Evolutionary conservation across 2,797 vertebrate species (phyloP), one percentile per base, ranked within the genome.

Genomic region (Chloroceryle inda): DNA sequence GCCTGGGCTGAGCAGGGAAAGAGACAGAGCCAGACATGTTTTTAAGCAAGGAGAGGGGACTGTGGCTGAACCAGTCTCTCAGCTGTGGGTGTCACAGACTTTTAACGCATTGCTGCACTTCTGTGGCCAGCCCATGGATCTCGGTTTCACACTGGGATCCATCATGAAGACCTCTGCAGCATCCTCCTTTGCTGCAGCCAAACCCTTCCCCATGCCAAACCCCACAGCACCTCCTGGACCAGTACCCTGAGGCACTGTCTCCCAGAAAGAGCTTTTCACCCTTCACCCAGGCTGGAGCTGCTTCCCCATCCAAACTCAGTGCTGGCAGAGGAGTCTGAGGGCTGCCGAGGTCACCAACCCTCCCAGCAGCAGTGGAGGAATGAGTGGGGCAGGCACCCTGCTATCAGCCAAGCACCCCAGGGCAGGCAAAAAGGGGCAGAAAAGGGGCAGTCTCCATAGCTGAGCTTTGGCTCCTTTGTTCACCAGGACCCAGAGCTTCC

Each of bases 71-170:
- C 6, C 1, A 4, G n/a, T 37, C 15, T 38, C 22, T 75, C 68
- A 22, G 26, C 17, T 42, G 7, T 1, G 1, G 13, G 8, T 31
- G 44, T 53, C 63, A 13, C 0, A 2, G 47, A 16, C 10, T 17
- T 29, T 53, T 31, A 58, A n/a, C 4, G 14, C 13, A 10, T 3
- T 20, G 5, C 21, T 47, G 22, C 26, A 6, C 64, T 26, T n/a
- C 1, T 1, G 31, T 31, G 23, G 52, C 37, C 40, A 38, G 40
- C 14, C 20, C 20, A 7, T 2, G 9, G 40, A 47, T 31, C 15
- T 42, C 44, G 23, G 14, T 31, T 81, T 76, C n/a, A 13, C 1
- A 0, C 13, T 38, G 45, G 45, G 35, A 59, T n/a, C 13, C n/a
- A 9, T 13, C 63, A 42, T 40, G 20, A 23, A 23, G 52, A 52